Percentiles rank a stretch among this genome's conserved stretches.
phyloP scores from a whole-genome alignment of 2,888 invertebrate species.

The Erebia palarica region DNA sequence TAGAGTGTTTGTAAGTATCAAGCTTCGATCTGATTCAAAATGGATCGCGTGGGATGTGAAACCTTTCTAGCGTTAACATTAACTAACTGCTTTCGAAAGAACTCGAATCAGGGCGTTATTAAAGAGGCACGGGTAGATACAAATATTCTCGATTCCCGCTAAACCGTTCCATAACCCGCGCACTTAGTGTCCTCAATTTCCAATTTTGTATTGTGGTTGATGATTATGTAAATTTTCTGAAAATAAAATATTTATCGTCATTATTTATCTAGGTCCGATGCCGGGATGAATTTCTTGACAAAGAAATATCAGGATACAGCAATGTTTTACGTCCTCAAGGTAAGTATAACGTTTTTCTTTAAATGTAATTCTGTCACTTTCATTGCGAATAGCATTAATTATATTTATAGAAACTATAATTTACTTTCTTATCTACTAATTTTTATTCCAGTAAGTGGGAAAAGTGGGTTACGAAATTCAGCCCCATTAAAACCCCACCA shows the following conservation, averaged over 20 bases:
- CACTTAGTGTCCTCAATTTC: too few relatives aligned
- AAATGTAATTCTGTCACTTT: too few relatives aligned
- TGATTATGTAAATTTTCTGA: neutral
- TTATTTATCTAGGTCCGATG: conserved; percentile 26
- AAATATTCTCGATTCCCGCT: too few relatives aligned
- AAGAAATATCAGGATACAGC: conserved; percentile 36
- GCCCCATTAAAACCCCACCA: conserved; percentile 45
- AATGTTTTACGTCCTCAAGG: conserved; percentile 35
- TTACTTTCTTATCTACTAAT: too few relatives aligned
- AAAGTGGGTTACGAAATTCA: neutral
- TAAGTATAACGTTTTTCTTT: conserved; percentile 20
- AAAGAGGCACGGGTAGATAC: too few relatives aligned
- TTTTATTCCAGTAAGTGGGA: neutral
- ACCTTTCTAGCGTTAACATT: neutral
- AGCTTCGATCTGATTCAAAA: neutral
- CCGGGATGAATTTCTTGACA: conserved; percentile 26
- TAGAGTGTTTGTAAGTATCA: conserved; percentile 54
- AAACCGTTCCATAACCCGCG: too few relatives aligned
- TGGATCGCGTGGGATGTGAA: neutral
- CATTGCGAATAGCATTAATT: too few relatives aligned
- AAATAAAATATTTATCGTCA: neutral
- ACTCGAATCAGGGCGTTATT: too few relatives aligned
- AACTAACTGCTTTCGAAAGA: too few relatives aligned
- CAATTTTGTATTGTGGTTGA: neutral
- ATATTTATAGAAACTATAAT: too few relatives aligned